Percentiles rank a stretch among this genome's conserved stretches.
Conservation (phyloP, 2,797 vertebrate genomes). For the Staurois parvus region DNA sequence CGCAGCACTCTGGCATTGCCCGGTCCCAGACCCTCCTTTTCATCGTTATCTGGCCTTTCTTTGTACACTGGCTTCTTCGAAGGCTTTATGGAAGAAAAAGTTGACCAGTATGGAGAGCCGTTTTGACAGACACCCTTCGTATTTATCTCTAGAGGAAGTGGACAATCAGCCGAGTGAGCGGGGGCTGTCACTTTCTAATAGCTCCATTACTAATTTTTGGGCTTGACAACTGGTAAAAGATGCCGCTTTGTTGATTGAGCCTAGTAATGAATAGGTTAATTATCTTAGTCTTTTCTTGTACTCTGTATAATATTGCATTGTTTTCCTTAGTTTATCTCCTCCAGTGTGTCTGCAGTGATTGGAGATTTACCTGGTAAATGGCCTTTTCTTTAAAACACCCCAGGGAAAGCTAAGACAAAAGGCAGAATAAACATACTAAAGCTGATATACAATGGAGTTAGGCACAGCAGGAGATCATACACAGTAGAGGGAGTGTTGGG, state of each 20-base stretch:
- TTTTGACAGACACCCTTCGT: neutral
- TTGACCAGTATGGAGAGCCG: slow-evolving; percentile 62
- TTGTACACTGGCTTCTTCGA: slow-evolving; percentile 84
- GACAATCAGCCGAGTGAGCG: neutral
- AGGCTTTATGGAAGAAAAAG: slow-evolving; percentile 74
- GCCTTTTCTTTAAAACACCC: neutral
- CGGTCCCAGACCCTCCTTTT: slow-evolving; percentile 81
- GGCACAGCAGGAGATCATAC: neutral
- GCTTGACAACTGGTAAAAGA: neutral
- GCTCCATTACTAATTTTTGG: neutral
- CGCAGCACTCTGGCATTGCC: slow-evolving; percentile 75
- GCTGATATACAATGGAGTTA: neutral
- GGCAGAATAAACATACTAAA: neutral
- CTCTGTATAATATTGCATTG: slow-evolving; percentile 1
- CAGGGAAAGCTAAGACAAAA: slow-evolving; percentile 7
- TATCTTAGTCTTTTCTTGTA: neutral
- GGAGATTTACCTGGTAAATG: neutral
- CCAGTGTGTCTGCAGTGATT: neutral
- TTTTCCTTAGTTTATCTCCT: neutral
- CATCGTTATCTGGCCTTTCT: slow-evolving; percentile 89
- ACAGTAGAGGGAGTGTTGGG: neutral
- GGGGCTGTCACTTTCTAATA: neutral
- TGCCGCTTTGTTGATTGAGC: neutral
- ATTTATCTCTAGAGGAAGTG: neutral
- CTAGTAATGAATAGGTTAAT: slow-evolving; percentile 5